phyloP scores from a whole-genome alignment of 2,888 invertebrate genomes.

The Rhodophaea formosa region DNA sequence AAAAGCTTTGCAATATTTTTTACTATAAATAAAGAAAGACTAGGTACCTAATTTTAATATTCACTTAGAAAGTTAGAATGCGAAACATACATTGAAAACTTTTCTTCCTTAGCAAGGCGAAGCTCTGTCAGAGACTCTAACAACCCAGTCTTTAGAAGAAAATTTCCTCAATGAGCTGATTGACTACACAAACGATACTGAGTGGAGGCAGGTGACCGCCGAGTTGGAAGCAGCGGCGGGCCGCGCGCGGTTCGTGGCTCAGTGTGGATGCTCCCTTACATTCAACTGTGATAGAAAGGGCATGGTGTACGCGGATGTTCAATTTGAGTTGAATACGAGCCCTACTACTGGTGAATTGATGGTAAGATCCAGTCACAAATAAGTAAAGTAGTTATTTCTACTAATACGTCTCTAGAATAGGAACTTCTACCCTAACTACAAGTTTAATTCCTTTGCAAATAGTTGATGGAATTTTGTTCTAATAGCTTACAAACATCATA shows the following conservation, averaged over 20 bases:
- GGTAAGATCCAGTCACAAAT: conserved; percentile 31
- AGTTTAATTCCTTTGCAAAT: too few relatives aligned
- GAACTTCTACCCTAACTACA: too few relatives aligned
- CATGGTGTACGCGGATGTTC: conserved; percentile 46
- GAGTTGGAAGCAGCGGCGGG: conserved; percentile 40
- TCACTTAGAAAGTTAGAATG: too few relatives aligned
- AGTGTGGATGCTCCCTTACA: conserved; percentile 47
- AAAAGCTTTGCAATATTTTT: too few relatives aligned
- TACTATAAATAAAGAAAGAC: too few relatives aligned
- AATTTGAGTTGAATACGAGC: conserved; percentile 41
- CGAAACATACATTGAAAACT: too few relatives aligned
- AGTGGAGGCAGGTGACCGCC: conserved; percentile 42
- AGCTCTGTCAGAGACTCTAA: conserved; percentile 43
- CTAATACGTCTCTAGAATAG: too few relatives aligned
- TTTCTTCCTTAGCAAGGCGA: conserved; percentile 46
- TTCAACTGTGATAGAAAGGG: conserved; percentile 44
- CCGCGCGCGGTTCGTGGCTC: conserved; percentile 47
- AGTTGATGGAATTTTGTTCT: too few relatives aligned
- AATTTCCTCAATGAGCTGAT: conserved; percentile 56
- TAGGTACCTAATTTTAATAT: too few relatives aligned
- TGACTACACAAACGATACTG: conserved; percentile 56
- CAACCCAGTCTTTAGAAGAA: conserved; percentile 54
- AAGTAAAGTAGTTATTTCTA: too few relatives aligned
- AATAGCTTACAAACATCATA: too few relatives aligned
- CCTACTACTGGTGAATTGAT: conserved; percentile 37